Percentiles rank a stretch among this genome's conserved stretches.
Evolutionary conservation across 1,140 invertebrate genomes (phyloP).

Genomic region (Ladona fulva): DNA sequence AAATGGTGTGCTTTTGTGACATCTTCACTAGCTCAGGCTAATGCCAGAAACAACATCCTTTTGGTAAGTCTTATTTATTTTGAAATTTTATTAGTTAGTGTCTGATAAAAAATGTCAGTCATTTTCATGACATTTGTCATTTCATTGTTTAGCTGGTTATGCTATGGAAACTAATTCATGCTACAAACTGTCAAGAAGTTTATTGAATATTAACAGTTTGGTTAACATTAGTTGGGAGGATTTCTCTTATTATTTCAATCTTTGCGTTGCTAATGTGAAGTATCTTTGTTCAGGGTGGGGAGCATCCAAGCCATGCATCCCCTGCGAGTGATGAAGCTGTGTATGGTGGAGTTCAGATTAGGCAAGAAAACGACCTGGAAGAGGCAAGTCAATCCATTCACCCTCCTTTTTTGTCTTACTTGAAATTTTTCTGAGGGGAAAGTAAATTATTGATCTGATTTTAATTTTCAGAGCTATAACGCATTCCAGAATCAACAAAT

Average conservation of each 20-base stretch:
- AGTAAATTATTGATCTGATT: not conserved
- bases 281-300: conserved; percentile 28
- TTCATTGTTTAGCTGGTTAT: no score
- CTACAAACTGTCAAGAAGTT: no score
- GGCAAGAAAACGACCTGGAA: conserved; percentile 34
- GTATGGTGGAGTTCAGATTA: conserved; percentile 43
- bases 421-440: not conserved
- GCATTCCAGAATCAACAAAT: conserved; percentile 52
- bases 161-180: no score
- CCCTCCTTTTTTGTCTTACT: not conserved
- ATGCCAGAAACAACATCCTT: conserved; percentile 48
- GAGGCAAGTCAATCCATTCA: not conserved
- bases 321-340: conserved; percentile 46
- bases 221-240: no score
- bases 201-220: no score
- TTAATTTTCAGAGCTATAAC: conserved; percentile 42
- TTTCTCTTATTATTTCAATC: no score
- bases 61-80: no score
- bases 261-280: no score
- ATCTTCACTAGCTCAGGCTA: conserved; percentile 46
- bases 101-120: no score
- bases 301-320: conserved; percentile 35
- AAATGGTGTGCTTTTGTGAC: conserved; percentile 52
- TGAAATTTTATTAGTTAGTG: no score
- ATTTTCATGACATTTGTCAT: no score